These are phyloP conservation scores for Agrotis exclamationis DNA, from an alignment of 2,888 invertebrate genomes.

Conservation along the genomic window DNA sequence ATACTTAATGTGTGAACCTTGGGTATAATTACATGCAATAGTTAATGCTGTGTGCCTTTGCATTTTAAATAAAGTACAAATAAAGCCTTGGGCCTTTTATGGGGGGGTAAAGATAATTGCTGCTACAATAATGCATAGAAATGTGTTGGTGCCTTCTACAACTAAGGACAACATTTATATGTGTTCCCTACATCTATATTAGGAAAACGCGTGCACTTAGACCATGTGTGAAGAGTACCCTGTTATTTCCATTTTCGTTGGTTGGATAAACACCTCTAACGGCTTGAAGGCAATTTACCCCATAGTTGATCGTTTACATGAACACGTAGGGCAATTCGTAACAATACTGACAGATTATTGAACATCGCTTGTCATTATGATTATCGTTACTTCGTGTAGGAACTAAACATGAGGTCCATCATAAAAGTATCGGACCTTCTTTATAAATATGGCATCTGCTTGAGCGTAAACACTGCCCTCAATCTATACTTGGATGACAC, in stretches of 20 bases:
- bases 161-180: too few species aligned
- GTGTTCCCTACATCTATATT: neutral
- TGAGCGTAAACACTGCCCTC: neutral
- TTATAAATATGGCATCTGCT: neutral
- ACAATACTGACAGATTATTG: neutral
- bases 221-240: neutral
- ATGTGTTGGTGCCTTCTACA: too few species aligned
- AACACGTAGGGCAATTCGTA: neutral
- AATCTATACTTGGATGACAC: neutral
- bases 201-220: neutral
- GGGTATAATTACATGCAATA: constrained; percentile 8
- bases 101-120: neutral
- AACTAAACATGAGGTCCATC: neutral
- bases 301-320: neutral
- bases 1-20: constrained; percentile 13
- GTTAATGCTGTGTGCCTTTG: neutral
- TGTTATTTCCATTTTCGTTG: constrained; percentile 10
- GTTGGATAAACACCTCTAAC: constrained; percentile 9
- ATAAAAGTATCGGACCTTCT: neutral
- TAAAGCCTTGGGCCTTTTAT: too few species aligned
- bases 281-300: constrained; percentile 5
- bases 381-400: neutral
- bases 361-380: neutral
- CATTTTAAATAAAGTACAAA: neutral
- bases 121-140: neutral